A percentile compares a stretch with the other conserved stretches of the same genome.
Conservation (phyloP, 1,140 invertebrate genomes). For the Linepithema humile region DNA sequence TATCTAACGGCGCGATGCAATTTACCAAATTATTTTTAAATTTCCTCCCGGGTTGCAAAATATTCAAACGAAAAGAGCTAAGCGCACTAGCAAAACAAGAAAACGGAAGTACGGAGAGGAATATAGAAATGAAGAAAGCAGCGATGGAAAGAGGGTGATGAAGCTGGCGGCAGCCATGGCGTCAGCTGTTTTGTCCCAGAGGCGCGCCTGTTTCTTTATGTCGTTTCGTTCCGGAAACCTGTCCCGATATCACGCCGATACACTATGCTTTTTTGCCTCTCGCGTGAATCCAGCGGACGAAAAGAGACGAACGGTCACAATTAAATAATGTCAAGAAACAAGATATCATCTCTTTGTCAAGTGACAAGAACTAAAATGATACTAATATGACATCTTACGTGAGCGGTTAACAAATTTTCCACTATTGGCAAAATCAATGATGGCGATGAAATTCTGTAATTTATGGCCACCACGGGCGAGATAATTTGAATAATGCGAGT, state of each 20-base stretch:
- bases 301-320: neutral
- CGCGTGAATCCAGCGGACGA: neutral
- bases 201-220: slow-evolving; percentile 78
- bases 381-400: neutral
- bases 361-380: neutral
- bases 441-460: slow-evolving; percentile 45
- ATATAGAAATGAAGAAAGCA: no score
- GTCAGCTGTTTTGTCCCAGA: slow-evolving; percentile 81
- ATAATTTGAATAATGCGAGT: slow-evolving; percentile 49
- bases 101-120: slow-evolving; percentile 61
- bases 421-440: slow-evolving; percentile 18
- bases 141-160: slow-evolving; percentile 63
- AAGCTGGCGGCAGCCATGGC: slow-evolving; percentile 79
- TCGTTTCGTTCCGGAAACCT: slow-evolving; percentile 76
- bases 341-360: neutral
- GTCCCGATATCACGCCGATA: slow-evolving; percentile 75
- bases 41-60: slow-evolving; percentile 63
- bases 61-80: slow-evolving; percentile 40
- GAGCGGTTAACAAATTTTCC: slow-evolving; percentile 24
- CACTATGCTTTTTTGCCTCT: slow-evolving; percentile 46
- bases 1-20: slow-evolving; percentile 72
- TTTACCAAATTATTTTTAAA: slow-evolving; percentile 83
- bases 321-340: neutral
- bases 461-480: slow-evolving; percentile 4
- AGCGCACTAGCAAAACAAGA: slow-evolving; percentile 39